Evolutionary conservation across 2,113 vertebrate species (phyloP), one percentile per base, ranked within the genome.

Genomic region (Enhydra lutris): DNA sequence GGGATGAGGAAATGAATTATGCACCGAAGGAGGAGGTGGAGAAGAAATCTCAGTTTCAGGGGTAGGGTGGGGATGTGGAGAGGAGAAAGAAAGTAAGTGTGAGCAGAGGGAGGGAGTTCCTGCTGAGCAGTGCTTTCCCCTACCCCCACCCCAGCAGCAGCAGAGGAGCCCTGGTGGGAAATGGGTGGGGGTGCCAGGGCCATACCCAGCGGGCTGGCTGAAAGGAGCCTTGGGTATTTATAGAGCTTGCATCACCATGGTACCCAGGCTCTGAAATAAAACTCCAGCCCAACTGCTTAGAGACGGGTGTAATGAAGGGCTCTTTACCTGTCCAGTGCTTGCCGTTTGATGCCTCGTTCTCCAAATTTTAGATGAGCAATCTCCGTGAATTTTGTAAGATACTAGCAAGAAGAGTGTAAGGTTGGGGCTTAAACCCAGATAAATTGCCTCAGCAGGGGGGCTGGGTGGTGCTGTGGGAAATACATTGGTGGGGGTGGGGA

Each of bases 181-280:
- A 34, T 3, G 91, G 90, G 84, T 81, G 79, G 92, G 88, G 57
- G 29, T 17, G 84, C 14, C 4, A 74, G 93, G 6, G 2, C 93
- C 71, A 4, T 83, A 88, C 88, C 95, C 91, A 78, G 86, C 81
- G 26, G 91, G 93, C 91, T 81, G 94, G 94, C 95, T 69, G 95
- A 52, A 67, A 91, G 93, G 45, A 97, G 91, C 95, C 71, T 95
- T 0, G 6, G 82, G 97, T 97, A 97, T 97, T 97, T 98, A 97
- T 97, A 97, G 97, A 81, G 52, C 83, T 76, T 12, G 65, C 85
- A 98, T 98, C 65, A 45, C 97, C 97, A 98, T 98, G 97, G 98
- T 95, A 97, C 97, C 96, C 95, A 36, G 82, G 94, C 76, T 12
- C 95, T 97, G 74, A 94, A 93, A 96, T 97, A 91, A 91, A 94